Evolutionary conservation across 2,888 invertebrate species (phyloP), one percentile per base, ranked within the genome.

Genomic region (Lepidochrysops patricia): DNA sequence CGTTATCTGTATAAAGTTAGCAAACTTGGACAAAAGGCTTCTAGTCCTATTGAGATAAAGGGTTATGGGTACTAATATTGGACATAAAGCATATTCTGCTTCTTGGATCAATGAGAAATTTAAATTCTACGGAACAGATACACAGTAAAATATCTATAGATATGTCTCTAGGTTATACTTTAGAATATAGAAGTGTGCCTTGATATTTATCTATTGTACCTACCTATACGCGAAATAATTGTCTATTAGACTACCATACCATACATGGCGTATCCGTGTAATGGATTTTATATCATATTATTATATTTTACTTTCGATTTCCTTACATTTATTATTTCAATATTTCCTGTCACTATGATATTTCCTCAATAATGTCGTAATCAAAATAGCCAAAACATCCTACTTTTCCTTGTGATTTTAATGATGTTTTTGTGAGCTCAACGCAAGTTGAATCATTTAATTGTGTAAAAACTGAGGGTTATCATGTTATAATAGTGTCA

Each of bases 1-100:
- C 67, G 70, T 72, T 78, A 80, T 79, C 79, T 70, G 69, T 61
- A 64, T 64, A 62, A 74, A 80, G 73, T 76, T 75, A 64, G 66
- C 65, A 62, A 70, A 73, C 68, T 74, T 70, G 66, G 68, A 72
- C 73, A 71, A 74, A 82, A 83, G 82, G 79, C 82, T 81, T 73
- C 74, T 81, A 83, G 76, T 84, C 79, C 76, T 77, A 80, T 82
- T 76, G 75, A 82, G 83, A 83, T 84, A 85, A 83, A 82, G 82
- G 79, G 83, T 84, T 80, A 83, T 78, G 78, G 78, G 75, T 74
- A 76, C 79, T 81, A 75, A 83, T 76, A 76, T 72, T 70, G 72
- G 75, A 69, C 73, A 74, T 79, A 79, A 80, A 82, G 73, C 75
- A 75, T n/a, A n/a, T n/a, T 80, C 72, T 77, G 72, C 69, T 68